These are phyloP conservation scores for Microdon myrmicae DNA, from an alignment of 2,888 invertebrate species.

Conservation along the genomic window DNA sequence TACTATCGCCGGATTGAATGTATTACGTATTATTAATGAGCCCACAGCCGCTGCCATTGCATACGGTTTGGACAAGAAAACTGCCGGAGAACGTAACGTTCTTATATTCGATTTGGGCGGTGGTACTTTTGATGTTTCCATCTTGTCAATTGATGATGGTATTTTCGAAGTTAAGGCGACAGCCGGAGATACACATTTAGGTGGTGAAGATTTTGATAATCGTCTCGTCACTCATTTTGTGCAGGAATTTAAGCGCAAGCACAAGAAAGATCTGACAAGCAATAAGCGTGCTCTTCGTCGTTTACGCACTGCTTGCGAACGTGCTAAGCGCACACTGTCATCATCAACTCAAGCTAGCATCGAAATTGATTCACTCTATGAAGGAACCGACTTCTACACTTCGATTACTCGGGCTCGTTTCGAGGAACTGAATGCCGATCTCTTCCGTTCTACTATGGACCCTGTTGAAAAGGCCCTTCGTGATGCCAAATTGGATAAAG, in stretches of 20 bases:
- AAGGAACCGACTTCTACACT: slow-evolving; percentile 96
- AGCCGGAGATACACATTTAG: slow-evolving; percentile 94
- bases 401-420: slow-evolving; percentile 95
- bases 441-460: slow-evolving; percentile 95
- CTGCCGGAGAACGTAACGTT: slow-evolving; percentile 84
- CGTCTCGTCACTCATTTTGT: slow-evolving; percentile 90
- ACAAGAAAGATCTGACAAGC: slow-evolving; percentile 86
- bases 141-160: slow-evolving; percentile 95
- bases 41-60: slow-evolving; percentile 94
- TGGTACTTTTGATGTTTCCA: slow-evolving; percentile 96
- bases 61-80: slow-evolving; percentile 90
- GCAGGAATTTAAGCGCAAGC: slow-evolving; percentile 91
- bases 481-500: slow-evolving; percentile 97
- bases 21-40: slow-evolving; percentile 93
- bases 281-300: slow-evolving; percentile 93
- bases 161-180: slow-evolving; percentile 96
- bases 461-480: slow-evolving; percentile 96
- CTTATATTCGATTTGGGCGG: slow-evolving; percentile 90
- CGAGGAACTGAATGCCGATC: slow-evolving; percentile 95
- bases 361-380: slow-evolving; percentile 94
- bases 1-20: slow-evolving; percentile 89
- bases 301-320: slow-evolving; percentile 90
- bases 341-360: slow-evolving; percentile 91
- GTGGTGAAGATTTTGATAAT: slow-evolving; percentile 94
- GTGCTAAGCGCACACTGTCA: slow-evolving; percentile 87